Base-by-base conservation (phyloP, 2,113 vertebrate species). In the Ictidomys tridecemlineatus region DNA sequence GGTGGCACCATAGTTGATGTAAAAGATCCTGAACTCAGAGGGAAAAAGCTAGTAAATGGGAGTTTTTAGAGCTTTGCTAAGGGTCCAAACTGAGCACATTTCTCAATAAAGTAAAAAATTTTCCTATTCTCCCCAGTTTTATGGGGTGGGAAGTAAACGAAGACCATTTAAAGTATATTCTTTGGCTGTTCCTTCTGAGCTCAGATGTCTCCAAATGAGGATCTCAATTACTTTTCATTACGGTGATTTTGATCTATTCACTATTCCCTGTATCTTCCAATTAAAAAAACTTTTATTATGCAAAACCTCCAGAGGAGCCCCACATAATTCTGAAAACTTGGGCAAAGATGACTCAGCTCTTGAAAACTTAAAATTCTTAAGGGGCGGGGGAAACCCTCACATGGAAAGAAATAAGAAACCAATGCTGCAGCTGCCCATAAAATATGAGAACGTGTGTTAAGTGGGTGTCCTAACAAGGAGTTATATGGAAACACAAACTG, bases 281-380 rank as follows among this genome's bases (percentile, higher is more conserved):
- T 72, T 96, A 65, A 83, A 95, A 95, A n/a, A 63, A 63, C 0
- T 4, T 76, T 95, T 67, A 77, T 51, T 77, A 72, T 42, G 8
- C 39, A 86, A 86, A 94, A 22, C 32, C 24, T 91, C 83, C 53
- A 94, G 30, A 65, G 63, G 20, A 80, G 17, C 16, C 32, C 22
- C 32, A 72, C 24, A 87, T 34, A 77, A 83, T 85, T 16, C 13
- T 76, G 34, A 79, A 95, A 83, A 80, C 37, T 67, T 80, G 73
- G 48, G 8, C 58, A 95, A 96, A 69, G 73, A 69, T 37, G 45
- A 95, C 61, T 97, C 86, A 93, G 51, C 10, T 72, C 48, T 95
- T 56, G 61, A 76, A 96, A 96, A 87, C 85, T 93, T 79, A 61
- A 94, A 96, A 86, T 93, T 95, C 70, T 96, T 89, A 48, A 88